phyloP scores from a whole-genome alignment of 2,113 vertebrate genomes.

The Eclectus roratus region DNA sequence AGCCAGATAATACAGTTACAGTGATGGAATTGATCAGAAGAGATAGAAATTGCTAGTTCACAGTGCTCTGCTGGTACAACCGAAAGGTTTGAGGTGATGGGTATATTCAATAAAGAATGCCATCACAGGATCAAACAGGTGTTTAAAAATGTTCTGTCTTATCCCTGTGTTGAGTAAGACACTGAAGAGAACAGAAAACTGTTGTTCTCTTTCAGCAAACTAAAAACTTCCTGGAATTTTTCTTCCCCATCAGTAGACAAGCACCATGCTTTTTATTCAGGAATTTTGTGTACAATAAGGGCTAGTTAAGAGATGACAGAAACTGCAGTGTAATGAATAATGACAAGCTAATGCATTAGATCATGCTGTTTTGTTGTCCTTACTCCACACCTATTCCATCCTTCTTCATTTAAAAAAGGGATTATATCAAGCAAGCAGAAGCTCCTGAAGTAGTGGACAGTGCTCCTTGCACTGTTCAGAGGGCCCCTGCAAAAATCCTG shows the following conservation, averaged over 20 bases:
- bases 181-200: not conserved
- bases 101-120: not conserved
- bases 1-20: not conserved
- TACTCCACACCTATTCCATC: not conserved
- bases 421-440: not conserved
- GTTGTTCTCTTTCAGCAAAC: not conserved
- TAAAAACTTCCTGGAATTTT: not conserved
- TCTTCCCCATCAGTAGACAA: not conserved
- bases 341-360: not conserved
- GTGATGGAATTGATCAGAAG: not conserved
- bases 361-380: not conserved
- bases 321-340: not conserved
- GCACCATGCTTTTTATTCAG: not conserved
- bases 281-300: not conserved
- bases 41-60: not conserved
- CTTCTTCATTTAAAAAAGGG: not conserved
- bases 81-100: not conserved
- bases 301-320: not conserved
- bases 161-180: not conserved
- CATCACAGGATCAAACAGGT: not conserved
- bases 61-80: not conserved
- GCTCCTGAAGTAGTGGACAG: not conserved
- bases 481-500: not conserved
- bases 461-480: not conserved
- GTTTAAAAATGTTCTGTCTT: not conserved